A percentile compares a stretch with the other conserved stretches of the same genome.
These are phyloP conservation scores for Syngnathus rostellatus DNA, from an alignment of 2,797 vertebrate species.

Conservation along the genomic window DNA sequence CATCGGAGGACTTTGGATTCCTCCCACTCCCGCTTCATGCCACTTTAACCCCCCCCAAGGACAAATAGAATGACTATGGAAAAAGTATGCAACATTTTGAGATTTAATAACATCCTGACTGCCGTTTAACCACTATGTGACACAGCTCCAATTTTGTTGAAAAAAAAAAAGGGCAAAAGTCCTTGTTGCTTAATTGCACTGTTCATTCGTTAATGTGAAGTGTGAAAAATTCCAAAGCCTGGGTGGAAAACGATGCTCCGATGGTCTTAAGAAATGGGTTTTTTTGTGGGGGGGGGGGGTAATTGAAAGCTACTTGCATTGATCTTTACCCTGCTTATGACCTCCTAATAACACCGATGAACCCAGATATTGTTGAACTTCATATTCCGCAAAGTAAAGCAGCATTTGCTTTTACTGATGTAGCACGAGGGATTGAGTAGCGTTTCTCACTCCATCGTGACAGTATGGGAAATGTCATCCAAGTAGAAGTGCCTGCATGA, in stretches of 20 bases:
- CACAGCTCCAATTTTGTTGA: conserved; percentile 51
- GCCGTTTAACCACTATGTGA: conserved; percentile 60
- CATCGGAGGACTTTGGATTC: conserved; percentile 18
- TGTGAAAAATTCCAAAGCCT: conserved; percentile 66
- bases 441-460: conserved; percentile 45
- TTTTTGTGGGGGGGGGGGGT: too few relatives aligned
- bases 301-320: not conserved
- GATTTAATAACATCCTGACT: conserved; percentile 33
- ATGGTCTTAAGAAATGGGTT: conserved; percentile 34
- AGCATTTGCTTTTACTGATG: conserved; percentile 34
- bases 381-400: conserved; percentile 36
- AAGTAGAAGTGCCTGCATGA: conserved; percentile 49
- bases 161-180: conserved; percentile 41
- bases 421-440: conserved; percentile 60
- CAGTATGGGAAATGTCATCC: conserved; percentile 32
- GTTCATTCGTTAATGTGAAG: conserved; percentile 80
- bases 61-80: not conserved
- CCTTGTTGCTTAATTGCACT: conserved; percentile 69
- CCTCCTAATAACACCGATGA: conserved; percentile 17
- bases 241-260: conserved; percentile 41
- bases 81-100: not conserved
- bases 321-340: conserved; percentile 19
- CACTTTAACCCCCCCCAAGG: conserved; percentile 11
- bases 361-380: conserved; percentile 43
- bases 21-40: conserved; percentile 15